phyloP scores from a whole-genome alignment of 2,113 vertebrate species.

The Gavia stellata region DNA sequence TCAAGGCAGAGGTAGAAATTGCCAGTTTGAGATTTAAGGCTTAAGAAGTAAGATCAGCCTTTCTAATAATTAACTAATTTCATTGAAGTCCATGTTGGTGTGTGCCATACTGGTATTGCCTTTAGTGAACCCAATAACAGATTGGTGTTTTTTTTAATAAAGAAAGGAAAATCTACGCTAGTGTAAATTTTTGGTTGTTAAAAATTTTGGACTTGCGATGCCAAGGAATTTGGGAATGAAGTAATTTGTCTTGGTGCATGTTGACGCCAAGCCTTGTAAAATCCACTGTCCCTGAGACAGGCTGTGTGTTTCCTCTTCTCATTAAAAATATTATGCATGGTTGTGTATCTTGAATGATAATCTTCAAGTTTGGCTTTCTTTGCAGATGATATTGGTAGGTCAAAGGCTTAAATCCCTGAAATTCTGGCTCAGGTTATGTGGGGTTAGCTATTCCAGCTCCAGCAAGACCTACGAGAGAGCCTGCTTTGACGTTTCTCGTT shows the following conservation, averaged over 20 bases:
- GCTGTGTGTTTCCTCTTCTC: not conserved
- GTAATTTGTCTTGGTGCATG: not conserved
- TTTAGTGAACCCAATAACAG: not conserved
- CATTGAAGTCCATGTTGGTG: not conserved
- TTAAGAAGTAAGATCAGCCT: not conserved
- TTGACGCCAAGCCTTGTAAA: not conserved
- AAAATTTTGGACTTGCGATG: not conserved
- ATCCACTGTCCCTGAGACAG: not conserved
- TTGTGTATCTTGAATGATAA: not conserved
- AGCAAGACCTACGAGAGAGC: not conserved
- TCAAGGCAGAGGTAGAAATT: not conserved
- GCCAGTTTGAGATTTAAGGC: not conserved
- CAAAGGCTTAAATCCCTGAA: not conserved
- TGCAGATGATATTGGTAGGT: not conserved
- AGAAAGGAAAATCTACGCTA: not conserved
- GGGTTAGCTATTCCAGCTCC: not conserved
- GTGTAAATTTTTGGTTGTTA: not conserved
- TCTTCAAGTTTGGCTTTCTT: not conserved
- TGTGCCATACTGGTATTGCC: not conserved
- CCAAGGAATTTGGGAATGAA: not conserved
- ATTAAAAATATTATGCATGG: not conserved
- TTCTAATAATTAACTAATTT: not conserved
- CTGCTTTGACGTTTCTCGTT: not conserved
- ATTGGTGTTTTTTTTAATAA: not conserved
- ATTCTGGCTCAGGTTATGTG: not conserved